A percentile compares a stretch with the other conserved stretches of the same genome.
Conservation (phyloP, 2,113 vertebrate genomes). For the Pogonocichla stellata region DNA sequence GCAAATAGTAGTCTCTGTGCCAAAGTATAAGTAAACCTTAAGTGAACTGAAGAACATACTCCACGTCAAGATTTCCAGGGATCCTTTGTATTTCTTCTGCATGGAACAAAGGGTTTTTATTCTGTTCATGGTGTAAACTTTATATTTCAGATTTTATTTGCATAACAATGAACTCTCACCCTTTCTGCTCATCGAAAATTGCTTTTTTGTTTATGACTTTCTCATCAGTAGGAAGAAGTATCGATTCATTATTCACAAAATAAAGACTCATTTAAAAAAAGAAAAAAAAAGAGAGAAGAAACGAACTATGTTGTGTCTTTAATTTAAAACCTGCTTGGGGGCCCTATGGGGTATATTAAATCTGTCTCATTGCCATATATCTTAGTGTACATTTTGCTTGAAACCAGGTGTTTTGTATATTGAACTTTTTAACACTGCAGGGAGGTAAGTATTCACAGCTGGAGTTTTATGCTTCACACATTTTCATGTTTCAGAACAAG, state of each 20-base stretch:
- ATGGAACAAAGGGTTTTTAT: constrained; percentile 18
- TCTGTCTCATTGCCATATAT: constrained; percentile 80
- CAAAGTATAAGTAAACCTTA: neutral
- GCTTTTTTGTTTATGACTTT: constrained; percentile 31
- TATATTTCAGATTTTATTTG: constrained; percentile 26
- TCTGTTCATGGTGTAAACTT: neutral
- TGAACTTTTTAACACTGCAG: constrained; percentile 83
- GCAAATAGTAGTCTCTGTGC: neutral
- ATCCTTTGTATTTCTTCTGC: neutral
- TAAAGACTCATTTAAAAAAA: constrained; percentile 31
- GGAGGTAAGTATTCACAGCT: constrained; percentile 87
- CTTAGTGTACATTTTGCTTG: constrained; percentile 80
- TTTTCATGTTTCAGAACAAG: constrained; percentile 85
- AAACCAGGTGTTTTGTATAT: constrained; percentile 86
- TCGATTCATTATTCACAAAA: constrained; percentile 70
- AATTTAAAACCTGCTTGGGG: constrained; percentile 76
- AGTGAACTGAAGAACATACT: neutral
- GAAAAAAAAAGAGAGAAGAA: neutral
- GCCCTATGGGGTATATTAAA: constrained; percentile 84
- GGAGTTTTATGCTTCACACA: constrained; percentile 85
- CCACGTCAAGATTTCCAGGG: neutral
- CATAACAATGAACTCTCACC: constrained; percentile 6
- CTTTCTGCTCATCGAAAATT: neutral
- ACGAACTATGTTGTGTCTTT: constrained; percentile 70
- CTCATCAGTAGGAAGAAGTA: constrained; percentile 39